These are phyloP conservation scores for Bubo blakistoni DNA, from an alignment of 2,113 vertebrate species.

Conservation along the genomic window DNA sequence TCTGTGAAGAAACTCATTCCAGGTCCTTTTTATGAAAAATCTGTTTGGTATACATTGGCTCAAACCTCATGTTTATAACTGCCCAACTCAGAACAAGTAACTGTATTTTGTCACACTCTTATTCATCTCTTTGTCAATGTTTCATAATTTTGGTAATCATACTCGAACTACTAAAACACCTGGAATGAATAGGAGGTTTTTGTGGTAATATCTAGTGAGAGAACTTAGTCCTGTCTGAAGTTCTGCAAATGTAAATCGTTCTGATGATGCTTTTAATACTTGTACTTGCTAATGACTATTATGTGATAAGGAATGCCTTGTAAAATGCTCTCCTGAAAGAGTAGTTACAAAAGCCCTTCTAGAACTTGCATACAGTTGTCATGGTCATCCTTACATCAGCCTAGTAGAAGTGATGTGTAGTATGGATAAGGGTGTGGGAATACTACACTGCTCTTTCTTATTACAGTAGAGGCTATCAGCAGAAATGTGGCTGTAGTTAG, in stretches of 20 bases:
- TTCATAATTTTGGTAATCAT: neutral
- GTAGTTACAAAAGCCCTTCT: neutral
- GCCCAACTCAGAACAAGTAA: neutral
- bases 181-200: neutral
- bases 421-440: neutral
- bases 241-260: neutral
- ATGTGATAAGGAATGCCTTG: neutral
- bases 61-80: neutral
- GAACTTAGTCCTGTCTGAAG: neutral
- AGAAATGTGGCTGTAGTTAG: neutral
- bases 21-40: neutral
- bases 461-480: neutral
- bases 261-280: neutral
- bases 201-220: neutral
- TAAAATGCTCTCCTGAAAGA: neutral
- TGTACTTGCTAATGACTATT: neutral
- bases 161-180: neutral
- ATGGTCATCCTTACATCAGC: neutral
- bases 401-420: neutral
- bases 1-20: neutral
- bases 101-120: neutral
- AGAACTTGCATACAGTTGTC: neutral
- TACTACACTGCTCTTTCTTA: neutral
- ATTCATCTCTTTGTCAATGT: neutral
- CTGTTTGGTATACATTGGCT: neutral